phyloP scores from a whole-genome alignment of 2,113 vertebrate species.

The Paratilapia polleni region DNA sequence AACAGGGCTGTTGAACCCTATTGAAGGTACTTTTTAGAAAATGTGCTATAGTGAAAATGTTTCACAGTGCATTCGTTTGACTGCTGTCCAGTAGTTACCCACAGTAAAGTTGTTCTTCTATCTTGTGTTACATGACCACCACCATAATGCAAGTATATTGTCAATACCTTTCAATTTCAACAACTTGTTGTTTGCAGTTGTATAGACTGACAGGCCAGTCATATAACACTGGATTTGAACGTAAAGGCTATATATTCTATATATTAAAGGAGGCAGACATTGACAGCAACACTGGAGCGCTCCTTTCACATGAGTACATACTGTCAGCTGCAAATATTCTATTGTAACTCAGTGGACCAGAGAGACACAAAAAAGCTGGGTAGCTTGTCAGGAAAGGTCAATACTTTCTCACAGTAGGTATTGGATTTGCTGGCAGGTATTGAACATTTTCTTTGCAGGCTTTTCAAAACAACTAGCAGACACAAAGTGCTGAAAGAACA shows the following conservation, averaged over 20 bases:
- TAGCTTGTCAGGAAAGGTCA: slow-evolving; percentile 22
- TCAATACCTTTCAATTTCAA: not conserved
- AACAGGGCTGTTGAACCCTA: not conserved
- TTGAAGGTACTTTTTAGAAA: not conserved
- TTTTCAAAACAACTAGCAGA: not conserved
- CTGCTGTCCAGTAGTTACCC: not conserved
- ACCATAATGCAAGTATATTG: not conserved
- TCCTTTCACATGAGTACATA: slow-evolving; percentile 28
- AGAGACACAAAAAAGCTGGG: slow-evolving; percentile 19
- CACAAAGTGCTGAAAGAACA: not conserved
- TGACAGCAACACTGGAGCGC: slow-evolving; percentile 5
- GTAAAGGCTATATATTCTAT: not conserved
- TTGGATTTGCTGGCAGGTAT: slow-evolving; percentile 33
- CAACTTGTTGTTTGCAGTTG: slow-evolving; percentile 14
- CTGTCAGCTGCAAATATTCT: slow-evolving; percentile 19
- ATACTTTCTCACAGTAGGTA: slow-evolving; percentile 38
- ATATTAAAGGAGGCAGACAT: slow-evolving; percentile 15
- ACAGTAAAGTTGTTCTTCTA: not conserved
- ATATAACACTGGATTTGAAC: not conserved
- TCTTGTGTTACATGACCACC: not conserved
- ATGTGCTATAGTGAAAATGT: not conserved
- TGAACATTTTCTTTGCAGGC: not conserved
- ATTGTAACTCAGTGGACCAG: not conserved
- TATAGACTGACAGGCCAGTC: not conserved
- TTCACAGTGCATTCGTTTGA: not conserved